These are phyloP conservation scores for Venustaconcha ellipsiformis DNA, from an alignment of 1,140 invertebrate genomes.

Conservation along the genomic window DNA sequence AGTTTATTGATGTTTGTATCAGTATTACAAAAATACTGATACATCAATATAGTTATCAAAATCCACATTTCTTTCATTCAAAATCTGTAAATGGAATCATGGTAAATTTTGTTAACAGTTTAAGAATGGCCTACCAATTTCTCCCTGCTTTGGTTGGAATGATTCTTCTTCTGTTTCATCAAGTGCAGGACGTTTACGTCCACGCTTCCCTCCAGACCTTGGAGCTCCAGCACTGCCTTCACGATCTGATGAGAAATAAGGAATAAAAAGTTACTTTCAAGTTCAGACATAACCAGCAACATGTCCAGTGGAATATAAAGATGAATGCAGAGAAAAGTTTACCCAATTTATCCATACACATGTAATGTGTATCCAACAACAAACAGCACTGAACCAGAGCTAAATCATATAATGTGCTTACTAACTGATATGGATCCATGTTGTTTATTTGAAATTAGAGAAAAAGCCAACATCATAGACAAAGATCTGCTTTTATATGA, in stretches of 20 bases:
- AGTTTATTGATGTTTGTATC: too few species aligned
- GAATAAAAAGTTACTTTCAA: neutral
- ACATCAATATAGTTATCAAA: too few species aligned
- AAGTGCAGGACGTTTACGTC: conserved; percentile 46
- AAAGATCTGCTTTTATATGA: too few species aligned
- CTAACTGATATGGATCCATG: too few species aligned
- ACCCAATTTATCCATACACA: too few species aligned
- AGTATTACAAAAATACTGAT: too few species aligned
- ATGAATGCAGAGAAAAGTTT: too few species aligned
- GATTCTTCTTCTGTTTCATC: conserved; percentile 57
- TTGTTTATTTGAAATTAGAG: neutral
- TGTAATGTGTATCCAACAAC: too few species aligned
- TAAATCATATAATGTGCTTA: neutral
- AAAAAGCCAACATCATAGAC: conserved; percentile 5
- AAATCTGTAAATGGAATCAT: too few species aligned
- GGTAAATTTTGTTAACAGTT: neutral
- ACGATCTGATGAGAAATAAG: conserved; percentile 38
- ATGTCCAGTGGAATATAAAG: too few species aligned
- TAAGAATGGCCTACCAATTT: conserved; percentile 57
- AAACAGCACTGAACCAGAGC: neutral
- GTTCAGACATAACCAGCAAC: too few species aligned
- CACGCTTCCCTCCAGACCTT: conserved; percentile 1
- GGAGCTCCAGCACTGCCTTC: conserved; percentile 54
- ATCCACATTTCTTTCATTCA: too few species aligned
- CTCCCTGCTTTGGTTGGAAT: conserved; percentile 59